phyloP scores from a whole-genome alignment of 2,113 vertebrate species.

The Bufo bufo region DNA sequence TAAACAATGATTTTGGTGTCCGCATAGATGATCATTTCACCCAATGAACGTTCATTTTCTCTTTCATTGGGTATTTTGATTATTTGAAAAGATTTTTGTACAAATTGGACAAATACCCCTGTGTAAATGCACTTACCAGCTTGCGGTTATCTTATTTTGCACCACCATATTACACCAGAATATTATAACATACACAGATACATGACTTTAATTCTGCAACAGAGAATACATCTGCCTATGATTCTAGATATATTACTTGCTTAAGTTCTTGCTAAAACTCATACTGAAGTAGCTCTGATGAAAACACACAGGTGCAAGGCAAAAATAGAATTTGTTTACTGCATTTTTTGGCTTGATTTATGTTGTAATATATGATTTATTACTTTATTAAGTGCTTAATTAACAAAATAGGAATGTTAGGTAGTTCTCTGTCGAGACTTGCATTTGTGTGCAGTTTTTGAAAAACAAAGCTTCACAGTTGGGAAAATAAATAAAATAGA shows the following conservation, averaged over 20 bases:
- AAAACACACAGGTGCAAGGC: slow-evolving; percentile 34
- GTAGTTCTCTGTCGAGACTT: neutral
- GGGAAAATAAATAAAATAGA: neutral
- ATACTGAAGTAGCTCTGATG: neutral
- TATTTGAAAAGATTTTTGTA: no score
- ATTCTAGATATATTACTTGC: neutral
- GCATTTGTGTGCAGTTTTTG: slow-evolving; percentile 32
- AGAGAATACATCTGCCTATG: neutral
- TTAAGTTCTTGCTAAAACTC: neutral
- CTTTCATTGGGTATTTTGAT: no score
- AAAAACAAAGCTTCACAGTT: slow-evolving; percentile 7
- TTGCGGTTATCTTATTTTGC: no score
- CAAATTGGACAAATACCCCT: no score
- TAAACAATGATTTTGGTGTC: no score
- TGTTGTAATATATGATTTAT: slow-evolving; percentile 30
- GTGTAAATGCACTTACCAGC: no score
- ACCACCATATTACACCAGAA: no score
- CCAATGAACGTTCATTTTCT: no score
- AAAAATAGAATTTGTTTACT: slow-evolving; percentile 54
- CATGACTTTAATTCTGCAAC: neutral
- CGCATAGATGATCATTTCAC: no score
- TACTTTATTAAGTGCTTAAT: slow-evolving; percentile 48
- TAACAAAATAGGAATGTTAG: slow-evolving; percentile 30
- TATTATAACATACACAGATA: neutral
- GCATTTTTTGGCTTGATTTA: slow-evolving; percentile 10